Evolutionary conservation across 2,113 vertebrate genomes (phyloP), one percentile per base, ranked within the genome.

Genomic region (Halcyon senegalensis): DNA sequence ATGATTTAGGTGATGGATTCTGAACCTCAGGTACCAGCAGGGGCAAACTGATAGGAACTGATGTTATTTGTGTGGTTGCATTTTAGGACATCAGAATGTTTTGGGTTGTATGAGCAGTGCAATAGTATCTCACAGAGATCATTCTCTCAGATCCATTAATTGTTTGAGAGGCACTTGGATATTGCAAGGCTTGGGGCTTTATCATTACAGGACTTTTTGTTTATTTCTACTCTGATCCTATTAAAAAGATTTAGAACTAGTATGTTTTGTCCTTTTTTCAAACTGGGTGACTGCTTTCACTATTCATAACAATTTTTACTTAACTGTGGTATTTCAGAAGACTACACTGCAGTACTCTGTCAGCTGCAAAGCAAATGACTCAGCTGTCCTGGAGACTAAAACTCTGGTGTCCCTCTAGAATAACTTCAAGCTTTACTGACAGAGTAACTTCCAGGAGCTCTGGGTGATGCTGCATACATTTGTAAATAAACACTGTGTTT

Each of bases 351-450:
- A 59, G 39, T 59, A 68, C 30, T 78, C n/a, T 64, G 51, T 88
- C 78, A 92, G 14, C 82, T 93, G 79, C 1, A 1, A 90, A 80
- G 70, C 27, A 48, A 62, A 90, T 90, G 85, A 85, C 85, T 95
- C 69, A 73, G 70, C 70, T 93, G 81, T 87, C 87, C 87, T 89
- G 46, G 60, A 84, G 41, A 89, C 60, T 84, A 72, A 92, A 92
- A 74, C 39, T 67, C 33, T 59, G 9, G 35, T 82, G 53, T 73
- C 33, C 17, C 24, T 27, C 24, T 50, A 20, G 27, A 83, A 62
- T 69, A 88, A 85, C 35, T 90, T 68, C 59, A 87, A 88, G 75
- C 23, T 75, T 89, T 85, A 51, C 70, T 87, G 94, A 82, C 85
- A 90, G 64, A 81, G 30, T 87, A 51, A 43, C 13, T 93, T 85